These are phyloP conservation scores for Thinocorus orbignyianus DNA, from an alignment of 2,113 vertebrate species.

Conservation along the genomic window DNA sequence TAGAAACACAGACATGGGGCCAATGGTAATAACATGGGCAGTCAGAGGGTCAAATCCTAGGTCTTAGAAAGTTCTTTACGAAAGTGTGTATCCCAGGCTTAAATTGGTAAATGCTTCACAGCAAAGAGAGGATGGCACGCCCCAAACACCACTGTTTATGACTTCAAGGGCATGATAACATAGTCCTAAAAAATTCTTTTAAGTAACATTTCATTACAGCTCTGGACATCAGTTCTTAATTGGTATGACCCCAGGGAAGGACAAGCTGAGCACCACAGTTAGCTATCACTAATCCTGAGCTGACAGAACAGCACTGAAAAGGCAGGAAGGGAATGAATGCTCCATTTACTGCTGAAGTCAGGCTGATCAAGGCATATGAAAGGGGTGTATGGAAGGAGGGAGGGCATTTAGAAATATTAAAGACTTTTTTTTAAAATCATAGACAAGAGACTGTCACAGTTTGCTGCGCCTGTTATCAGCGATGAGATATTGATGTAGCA, in stretches of 20 bases:
- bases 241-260: neutral
- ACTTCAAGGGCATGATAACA: neutral
- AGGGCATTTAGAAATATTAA: neutral
- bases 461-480: neutral
- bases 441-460: neutral
- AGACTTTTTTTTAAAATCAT: neutral
- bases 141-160: neutral
- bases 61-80: neutral
- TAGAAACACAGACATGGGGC: fast-evolving
- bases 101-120: neutral
- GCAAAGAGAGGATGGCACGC: neutral
- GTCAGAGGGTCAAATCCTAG: neutral
- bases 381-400: neutral
- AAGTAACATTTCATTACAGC: neutral
- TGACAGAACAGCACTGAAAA: neutral
- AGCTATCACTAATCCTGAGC: neutral
- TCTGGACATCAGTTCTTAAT: neutral
- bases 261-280: neutral
- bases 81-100: neutral
- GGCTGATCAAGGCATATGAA: neutral
- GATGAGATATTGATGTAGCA: neutral
- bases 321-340: neutral
- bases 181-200: neutral
- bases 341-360: neutral
- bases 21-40: neutral